Percentiles rank a stretch among this genome's conserved stretches.
phyloP scores from a whole-genome alignment of 2,113 vertebrate genomes.

The Vimba vimba region DNA sequence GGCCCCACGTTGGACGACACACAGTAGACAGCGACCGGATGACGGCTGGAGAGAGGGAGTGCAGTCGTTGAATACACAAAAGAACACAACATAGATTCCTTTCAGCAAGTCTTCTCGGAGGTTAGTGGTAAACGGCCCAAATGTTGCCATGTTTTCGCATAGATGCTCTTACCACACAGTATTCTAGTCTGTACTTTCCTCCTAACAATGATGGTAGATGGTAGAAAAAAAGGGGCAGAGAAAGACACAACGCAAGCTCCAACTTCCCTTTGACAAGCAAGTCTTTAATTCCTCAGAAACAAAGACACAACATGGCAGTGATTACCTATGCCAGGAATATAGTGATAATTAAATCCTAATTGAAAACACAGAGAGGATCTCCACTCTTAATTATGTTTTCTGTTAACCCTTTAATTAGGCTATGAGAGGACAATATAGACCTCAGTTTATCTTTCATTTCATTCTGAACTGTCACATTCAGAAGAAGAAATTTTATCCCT shows the following conservation, averaged over 20 bases:
- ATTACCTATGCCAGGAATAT: slow-evolving; percentile 64
- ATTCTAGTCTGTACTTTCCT: background rate
- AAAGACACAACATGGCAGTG: slow-evolving; percentile 59
- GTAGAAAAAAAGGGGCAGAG: slow-evolving; percentile 54
- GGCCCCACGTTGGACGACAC: slow-evolving; percentile 72
- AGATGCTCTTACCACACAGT: background rate
- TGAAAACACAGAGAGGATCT: slow-evolving; percentile 49
- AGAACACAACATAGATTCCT: slow-evolving; percentile 68
- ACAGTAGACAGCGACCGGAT: slow-evolving; percentile 44
- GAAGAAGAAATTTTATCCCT: too few relatives aligned
- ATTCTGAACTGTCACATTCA: background rate
- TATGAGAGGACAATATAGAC: slow-evolving; percentile 43
- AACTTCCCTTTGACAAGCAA: slow-evolving; percentile 69
- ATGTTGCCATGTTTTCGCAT: slow-evolving; percentile 21
- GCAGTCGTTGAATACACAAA: slow-evolving; percentile 69
- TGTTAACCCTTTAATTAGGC: slow-evolving; percentile 4
- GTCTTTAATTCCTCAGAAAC: slow-evolving; percentile 66
- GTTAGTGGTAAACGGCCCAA: slow-evolving; percentile 64
- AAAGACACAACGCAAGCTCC: slow-evolving; percentile 50
- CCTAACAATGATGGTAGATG: slow-evolving; percentile 61
- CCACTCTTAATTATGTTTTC: slow-evolving; percentile 40
- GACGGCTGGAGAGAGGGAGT: slow-evolving; percentile 50
- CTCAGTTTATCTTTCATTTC: slow-evolving; percentile 16
- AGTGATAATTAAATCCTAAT: slow-evolving; percentile 63
- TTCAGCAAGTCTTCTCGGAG: slow-evolving; percentile 68